Evolutionary conservation across 1,140 invertebrate genomes (phyloP), one percentile per base, ranked within the genome.

Genomic region (Leptonema lineaticorne): DNA sequence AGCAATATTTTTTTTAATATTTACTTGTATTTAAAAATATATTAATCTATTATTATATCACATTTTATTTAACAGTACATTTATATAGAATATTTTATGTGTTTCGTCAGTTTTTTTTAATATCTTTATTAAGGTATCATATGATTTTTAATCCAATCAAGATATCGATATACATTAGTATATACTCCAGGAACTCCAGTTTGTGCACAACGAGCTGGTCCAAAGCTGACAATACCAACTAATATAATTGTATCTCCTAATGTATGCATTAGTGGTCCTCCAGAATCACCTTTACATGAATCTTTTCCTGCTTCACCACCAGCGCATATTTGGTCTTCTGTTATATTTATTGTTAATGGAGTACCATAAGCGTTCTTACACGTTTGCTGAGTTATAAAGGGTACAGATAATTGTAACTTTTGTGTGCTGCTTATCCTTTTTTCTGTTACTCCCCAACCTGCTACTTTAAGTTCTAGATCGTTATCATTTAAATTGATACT

Each of bases 231-330:
- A 0, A 91, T 76, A 0, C 86, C 90, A 0, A 83, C 76, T 0
- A 76, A 72, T 2, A 85, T 87, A 11, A 68, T 50, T 56, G 76
- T 72, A 46, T n/a, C 70, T 6, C 70, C 73, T 9, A 75, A 75
- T 46, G 79, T 75, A 3, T 24, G 2, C 88, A 90, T 89, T 1
- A 93, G 75, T 0, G 91, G 89, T 4, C 90, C 91, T 7, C 91
- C 91, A 1, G 90, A 91, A 71, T 93, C 91, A 0, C 90, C 90
- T 62, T 82, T 78, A 67, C 89, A 91, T 0, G 89, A 86, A 69
- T 91, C 89, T 75, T 80, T 88, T 70, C 77, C 89, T 46, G 78
- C 82, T 4, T 82, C 77, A 0, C 87, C 88, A 6, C 88, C 88
- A 5, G 87, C 88, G 71, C 88, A 89, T 2, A 89, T 65, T 67